Base-by-base conservation (phyloP, 92 coral and sea anemone species). In the Epizoanthus illoricatus region DNA sequence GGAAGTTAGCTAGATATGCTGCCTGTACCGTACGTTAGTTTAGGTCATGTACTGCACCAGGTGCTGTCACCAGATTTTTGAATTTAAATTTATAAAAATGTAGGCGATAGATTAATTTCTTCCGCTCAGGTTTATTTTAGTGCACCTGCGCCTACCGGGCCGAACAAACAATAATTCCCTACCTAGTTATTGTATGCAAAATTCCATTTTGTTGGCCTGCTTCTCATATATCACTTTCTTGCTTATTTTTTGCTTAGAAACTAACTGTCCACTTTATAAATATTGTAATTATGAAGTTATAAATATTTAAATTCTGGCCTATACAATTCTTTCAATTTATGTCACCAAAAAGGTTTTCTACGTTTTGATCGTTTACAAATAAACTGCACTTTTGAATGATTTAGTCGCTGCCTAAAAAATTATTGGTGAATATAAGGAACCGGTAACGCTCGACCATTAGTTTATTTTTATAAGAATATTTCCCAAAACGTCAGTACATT, bases 81-180 rank as follows among this genome's bases (percentile, higher is more conserved):
- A 70, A 78, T 78, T 78, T 78, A 78, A 78, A 78, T 78, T 78
- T 63, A 16, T 36, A 62, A n/a, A 63, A 62, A 59, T 45, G 71
- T 78, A 63, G 82, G 82, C 52, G 45, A 78, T n/a, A n/a, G 71
- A 63, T 78, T 78, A 78, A 61, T 78, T 19, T 63, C 71, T 78
- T 78, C 82, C 82, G 82, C 42, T 78, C 56, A 5, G 42, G 24
- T 61, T 62, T 62, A 20, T 13, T 0, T 8, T 20, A 52, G 4
- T 13, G 19, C 82, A 78, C 82, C 82, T 78, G 82, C 82, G 45
- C 16, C 71, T 1, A 19, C 20, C 42, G 43, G 54, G 1, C 11
- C 61, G 40, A 62, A 11, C 82, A 78, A 78, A 78, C 61, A 78
- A 42, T 40, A 62, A 21, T 61, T 63, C 17, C 60, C 60, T 45